A percentile compares a stretch with the other conserved stretches of the same genome.
Evolutionary conservation across 1,140 invertebrate genomes (phyloP).

Genomic region (Bombyx mandarina): DNA sequence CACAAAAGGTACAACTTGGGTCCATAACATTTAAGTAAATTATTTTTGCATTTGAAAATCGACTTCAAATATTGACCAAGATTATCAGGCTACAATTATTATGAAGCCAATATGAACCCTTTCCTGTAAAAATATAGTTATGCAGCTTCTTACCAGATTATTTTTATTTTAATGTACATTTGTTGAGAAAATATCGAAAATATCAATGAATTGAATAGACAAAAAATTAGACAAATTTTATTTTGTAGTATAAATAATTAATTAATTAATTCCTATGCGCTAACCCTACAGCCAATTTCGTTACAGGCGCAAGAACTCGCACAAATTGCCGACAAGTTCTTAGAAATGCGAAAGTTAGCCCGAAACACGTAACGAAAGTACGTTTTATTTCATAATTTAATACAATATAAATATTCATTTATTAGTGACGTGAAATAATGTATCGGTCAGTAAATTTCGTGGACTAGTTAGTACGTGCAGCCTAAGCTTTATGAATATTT

Average conservation of each 20-base stretch:
- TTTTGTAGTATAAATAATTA: neutral
- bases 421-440: constrained; percentile 27
- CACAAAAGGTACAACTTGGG: no score
- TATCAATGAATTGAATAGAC: no score
- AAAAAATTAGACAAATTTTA: neutral
- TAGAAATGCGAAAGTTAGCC: constrained; percentile 35
- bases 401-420: constrained; percentile 40
- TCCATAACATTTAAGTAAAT: no score
- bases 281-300: constrained; percentile 21
- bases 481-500: no score
- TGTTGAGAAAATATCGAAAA: no score
- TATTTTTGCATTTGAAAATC: no score
- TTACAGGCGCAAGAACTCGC: constrained; percentile 13
- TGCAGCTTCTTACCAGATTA: no score
- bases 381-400: constrained; percentile 25
- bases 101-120: no score
- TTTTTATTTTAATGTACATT: no score
- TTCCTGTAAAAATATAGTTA: no score
- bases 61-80: no score
- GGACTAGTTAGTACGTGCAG: constrained; percentile 18
- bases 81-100: no score
- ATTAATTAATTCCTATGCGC: neutral
- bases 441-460: constrained; percentile 23
- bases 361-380: constrained; percentile 39
- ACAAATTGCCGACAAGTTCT: constrained; percentile 53